Percentiles rank a stretch among this genome's conserved stretches.
phyloP scores from a whole-genome alignment of 2,113 vertebrate species.

The Ginglymostoma cirratum region DNA sequence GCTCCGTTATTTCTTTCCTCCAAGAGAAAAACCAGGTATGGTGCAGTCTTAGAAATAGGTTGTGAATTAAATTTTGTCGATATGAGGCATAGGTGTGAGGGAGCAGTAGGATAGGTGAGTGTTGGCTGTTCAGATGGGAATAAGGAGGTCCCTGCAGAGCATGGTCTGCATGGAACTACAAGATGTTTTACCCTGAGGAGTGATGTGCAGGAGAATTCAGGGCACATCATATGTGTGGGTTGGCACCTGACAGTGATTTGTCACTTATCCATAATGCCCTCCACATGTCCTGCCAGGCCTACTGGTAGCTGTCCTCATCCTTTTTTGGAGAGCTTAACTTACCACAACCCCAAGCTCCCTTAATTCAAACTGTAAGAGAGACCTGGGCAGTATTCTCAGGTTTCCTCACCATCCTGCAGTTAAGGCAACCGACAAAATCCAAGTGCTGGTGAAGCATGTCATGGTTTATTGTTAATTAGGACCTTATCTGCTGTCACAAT shows the following conservation, averaged over 20 bases:
- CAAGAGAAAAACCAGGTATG: not conserved
- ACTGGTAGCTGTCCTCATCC: not conserved
- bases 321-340: no score
- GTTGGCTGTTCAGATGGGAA: not conserved
- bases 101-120: not conserved
- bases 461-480: not conserved
- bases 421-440: not conserved
- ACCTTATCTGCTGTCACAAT: not conserved
- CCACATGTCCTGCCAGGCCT: not conserved
- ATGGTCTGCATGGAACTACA: not conserved
- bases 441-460: not conserved
- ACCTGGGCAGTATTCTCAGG: not conserved
- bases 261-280: not conserved
- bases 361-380: not conserved
- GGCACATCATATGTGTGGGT: not conserved
- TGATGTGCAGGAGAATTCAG: not conserved
- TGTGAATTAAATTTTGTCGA: not conserved
- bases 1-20: not conserved
- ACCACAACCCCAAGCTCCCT: not conserved
- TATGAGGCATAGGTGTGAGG: not conserved
- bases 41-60: not conserved
- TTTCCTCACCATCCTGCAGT: not conserved
- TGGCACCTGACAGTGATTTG: not conserved
- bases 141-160: not conserved
- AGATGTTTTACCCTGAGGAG: not conserved